Base-by-base conservation (phyloP, 1,140 invertebrate genomes). In the Ephestia elutella region DNA sequence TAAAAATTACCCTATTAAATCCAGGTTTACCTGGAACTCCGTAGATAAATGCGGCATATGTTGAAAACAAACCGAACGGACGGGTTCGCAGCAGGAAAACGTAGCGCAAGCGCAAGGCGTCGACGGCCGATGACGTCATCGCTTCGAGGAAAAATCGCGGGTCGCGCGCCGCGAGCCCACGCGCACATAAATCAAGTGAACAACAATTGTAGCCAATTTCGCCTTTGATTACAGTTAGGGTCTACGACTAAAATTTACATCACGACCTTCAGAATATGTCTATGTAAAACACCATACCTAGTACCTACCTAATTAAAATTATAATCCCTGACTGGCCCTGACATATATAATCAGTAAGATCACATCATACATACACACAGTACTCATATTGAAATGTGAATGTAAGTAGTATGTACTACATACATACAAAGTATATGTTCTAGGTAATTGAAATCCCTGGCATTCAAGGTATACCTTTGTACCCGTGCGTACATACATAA, bases 131-230 rank as follows among this genome's bases (percentile, higher is more conserved):
- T 44, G 38, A 44, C 38, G 38, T 44, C 38, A 44, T 15, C 13
- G 38, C 38, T 44, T 44, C 38, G 38, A 17, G 38, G 38, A 44
- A 44, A 44, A 44, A 44, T 44, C n/a, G 38, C 38, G 15, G 38
- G 38, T 15, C 38, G 38, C 38, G 38, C 38, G 38, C 15, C 38
- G 38, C 38, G n/a, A 13, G 38, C 38, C 38, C 38, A 44, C 38
- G 38, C 38, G 38, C 15, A 15, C 38, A 44, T 44, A 44, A 44
- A 44, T 44, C 38, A 44, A 44, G 38, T 44, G 38, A 15, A 44
- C 38, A 44, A 44, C 38, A 44, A 44, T 44, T 44, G 38, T 15
- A 15, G 38, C 15, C 30, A 17, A 17, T 44, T 15, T 44, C n/a
- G 38, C 38, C 13, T 15, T 44, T 44, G 15, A 32, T 11, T 8